Evolutionary conservation across 2,888 invertebrate genomes (phyloP), one percentile per base, ranked within the genome.

Genomic region (Rotaria socialis): DNA sequence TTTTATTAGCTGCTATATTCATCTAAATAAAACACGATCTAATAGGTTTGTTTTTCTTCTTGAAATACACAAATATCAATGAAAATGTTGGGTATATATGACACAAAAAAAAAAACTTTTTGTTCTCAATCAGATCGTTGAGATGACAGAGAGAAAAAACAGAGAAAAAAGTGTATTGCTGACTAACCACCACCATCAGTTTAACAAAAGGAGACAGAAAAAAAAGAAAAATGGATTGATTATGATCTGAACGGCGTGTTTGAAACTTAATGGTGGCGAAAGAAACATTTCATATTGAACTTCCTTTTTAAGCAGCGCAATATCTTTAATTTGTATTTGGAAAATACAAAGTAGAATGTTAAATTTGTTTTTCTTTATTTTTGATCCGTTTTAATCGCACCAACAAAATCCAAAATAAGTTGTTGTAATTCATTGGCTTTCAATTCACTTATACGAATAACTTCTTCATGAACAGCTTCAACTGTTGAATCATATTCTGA

Each of bases 381-480:
- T 47, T 80, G 24, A 47, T 80, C 24, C 3, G 24, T 24, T 43
- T 80, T 80, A n/a, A 80, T n/a, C 3, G 19, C 47, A 47, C 47
- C 43, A 22, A 86, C 74, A 84, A 86, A 86, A 52, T 84, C 67
- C 8, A 52, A 84, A 10, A 84, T 67, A 16, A 86, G 52, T 27
- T 86, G 55, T 80, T 86, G 85, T 24, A 86, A 52, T 41, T 85
- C 85, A 58, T 84, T 85, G 35, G 86, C 86, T 60, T 85, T 56
- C 52, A 52, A 19, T 75, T 86, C 85, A 58, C 85, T 85, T 22
- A 56, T 86, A 10, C 85, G 75, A 58, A 86, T 80, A 4, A 86
- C 86, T 35, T 86, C 86, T 85, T 86, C 86, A 84, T 86, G 86
- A 41, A 85, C 56, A 41, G 86, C 75, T 85, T 60, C 75, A 85